Evolutionary conservation across 2,113 vertebrate genomes (phyloP).

Genomic region (Anthoscopus minutus): DNA sequence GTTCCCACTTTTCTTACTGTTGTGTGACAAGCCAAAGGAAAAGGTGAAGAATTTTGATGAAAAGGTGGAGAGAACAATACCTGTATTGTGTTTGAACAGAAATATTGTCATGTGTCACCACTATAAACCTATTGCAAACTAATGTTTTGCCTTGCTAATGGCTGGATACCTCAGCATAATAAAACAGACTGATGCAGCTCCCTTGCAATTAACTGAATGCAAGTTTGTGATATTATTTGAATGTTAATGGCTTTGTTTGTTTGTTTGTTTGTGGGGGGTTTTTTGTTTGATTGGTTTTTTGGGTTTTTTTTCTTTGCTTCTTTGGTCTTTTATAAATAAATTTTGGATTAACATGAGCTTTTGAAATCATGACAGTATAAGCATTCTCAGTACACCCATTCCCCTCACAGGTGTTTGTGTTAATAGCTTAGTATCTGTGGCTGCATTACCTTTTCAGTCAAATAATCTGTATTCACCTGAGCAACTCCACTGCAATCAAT

Average conservation of each 20-base stretch:
- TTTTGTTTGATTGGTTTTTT: neutral
- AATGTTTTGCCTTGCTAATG: neutral
- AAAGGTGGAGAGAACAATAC: neutral
- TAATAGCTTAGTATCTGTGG: neutral
- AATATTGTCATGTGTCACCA: neutral
- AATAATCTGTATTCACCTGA: neutral
- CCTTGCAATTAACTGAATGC: neutral
- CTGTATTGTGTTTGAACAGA: neutral
- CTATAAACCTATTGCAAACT: neutral
- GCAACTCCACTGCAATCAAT: neutral
- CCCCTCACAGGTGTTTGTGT: neutral
- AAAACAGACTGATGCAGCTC: neutral
- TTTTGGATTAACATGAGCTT: neutral
- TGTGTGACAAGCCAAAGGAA: neutral
- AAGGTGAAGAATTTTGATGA: neutral
- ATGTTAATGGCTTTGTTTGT: neutral
- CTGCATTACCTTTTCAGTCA: neutral
- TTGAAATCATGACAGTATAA: neutral
- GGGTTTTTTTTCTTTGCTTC: neutral
- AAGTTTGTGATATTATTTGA: neutral
- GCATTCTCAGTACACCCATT: neutral
- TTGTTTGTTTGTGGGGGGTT: no score
- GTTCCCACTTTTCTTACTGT: neutral
- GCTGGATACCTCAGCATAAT: neutral
- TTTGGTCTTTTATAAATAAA: neutral